Conservation (phyloP, 2,888 invertebrate genomes). For the Panopea generosa region DNA sequence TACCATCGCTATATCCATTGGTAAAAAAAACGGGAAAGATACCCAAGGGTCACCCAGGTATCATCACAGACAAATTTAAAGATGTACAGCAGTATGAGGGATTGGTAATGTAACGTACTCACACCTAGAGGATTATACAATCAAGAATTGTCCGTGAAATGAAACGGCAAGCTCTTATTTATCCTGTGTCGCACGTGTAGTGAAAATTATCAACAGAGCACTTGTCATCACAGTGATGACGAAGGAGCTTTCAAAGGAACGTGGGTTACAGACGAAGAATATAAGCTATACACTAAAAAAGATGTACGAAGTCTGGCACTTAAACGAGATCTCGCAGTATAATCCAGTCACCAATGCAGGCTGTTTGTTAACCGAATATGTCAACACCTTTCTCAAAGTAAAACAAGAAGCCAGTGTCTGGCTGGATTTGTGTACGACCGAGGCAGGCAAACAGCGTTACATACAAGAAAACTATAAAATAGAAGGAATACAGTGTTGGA, state of each 20-base stretch:
- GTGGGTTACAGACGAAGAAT: slow-evolving; percentile 79
- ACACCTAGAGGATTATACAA: slow-evolving; percentile 10
- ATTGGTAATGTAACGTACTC: slow-evolving; percentile 13
- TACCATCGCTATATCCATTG: slow-evolving; percentile 4
- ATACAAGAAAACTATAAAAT: slow-evolving; percentile 29
- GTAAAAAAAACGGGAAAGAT: slow-evolving; percentile 10
- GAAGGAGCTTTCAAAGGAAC: slow-evolving; percentile 74
- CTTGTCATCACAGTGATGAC: slow-evolving; percentile 71
- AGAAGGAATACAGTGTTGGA: slow-evolving; percentile 35
- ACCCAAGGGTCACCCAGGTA: background rate
- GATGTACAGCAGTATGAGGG: too few species aligned
- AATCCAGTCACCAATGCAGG: slow-evolving; percentile 20
- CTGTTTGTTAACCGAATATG: slow-evolving; percentile 74
- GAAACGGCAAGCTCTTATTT: slow-evolving; percentile 76
- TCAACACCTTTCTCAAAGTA: too few species aligned
- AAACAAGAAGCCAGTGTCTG: slow-evolving; percentile 72
- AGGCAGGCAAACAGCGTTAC: slow-evolving; percentile 64
- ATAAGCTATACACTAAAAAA: slow-evolving; percentile 78
- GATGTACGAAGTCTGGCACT: slow-evolving; percentile 80
- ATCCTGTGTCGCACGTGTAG: slow-evolving; percentile 77
- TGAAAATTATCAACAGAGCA: too few species aligned
- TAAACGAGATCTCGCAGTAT: slow-evolving; percentile 51
- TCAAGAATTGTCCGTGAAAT: slow-evolving; percentile 7
- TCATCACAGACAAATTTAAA: too few species aligned
- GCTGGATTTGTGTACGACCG: slow-evolving; percentile 58